These are phyloP conservation scores for Girardinichthys multiradiatus DNA, from an alignment of 2,113 vertebrate genomes.

Conservation along the genomic window DNA sequence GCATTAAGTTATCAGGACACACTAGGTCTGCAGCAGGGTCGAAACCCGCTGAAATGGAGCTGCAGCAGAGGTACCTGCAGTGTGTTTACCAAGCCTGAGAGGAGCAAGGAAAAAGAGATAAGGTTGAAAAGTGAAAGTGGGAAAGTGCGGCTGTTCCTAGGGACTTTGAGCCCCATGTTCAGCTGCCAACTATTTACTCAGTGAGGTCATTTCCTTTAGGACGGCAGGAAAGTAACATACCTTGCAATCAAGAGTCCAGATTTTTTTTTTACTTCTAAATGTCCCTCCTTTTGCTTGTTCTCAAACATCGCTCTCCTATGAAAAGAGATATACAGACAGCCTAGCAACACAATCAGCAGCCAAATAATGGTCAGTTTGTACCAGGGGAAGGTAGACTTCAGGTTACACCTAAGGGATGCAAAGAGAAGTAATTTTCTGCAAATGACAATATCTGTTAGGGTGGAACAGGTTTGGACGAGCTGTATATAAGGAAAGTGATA, in stretches of 20 bases:
- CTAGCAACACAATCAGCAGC: conserved; percentile 47
- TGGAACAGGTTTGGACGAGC: neutral
- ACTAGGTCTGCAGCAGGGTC: conserved; percentile 17
- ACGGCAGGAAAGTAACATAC: conserved; percentile 48
- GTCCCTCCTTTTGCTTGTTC: conserved; percentile 8
- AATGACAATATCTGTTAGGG: neutral
- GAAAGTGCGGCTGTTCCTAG: conserved; percentile 61
- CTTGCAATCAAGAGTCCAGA: conserved; percentile 53
- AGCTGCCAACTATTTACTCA: conserved; percentile 74
- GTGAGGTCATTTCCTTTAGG: conserved; percentile 74
- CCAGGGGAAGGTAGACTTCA: conserved; percentile 19
- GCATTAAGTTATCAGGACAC: conserved; percentile 32
- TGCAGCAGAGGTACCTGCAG: conserved; percentile 62
- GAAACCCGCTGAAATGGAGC: conserved; percentile 22
- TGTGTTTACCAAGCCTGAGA: conserved; percentile 53
- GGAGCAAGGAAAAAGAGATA: conserved; percentile 51
- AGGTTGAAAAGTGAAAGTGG: conserved; percentile 58
- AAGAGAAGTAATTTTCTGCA: conserved; percentile 29
- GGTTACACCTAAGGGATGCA: conserved; percentile 39
- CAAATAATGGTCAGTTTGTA: conserved; percentile 58
- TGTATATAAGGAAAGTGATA: neutral
- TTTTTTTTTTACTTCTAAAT: conserved; percentile 27
- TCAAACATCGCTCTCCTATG: neutral
- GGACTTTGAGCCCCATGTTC: conserved; percentile 68
- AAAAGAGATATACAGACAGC: conserved; percentile 18